A percentile compares a stretch with the other conserved stretches of the same genome.
Conservation (phyloP, 2,888 invertebrate species). For the Drosophila pegasa region DNA sequence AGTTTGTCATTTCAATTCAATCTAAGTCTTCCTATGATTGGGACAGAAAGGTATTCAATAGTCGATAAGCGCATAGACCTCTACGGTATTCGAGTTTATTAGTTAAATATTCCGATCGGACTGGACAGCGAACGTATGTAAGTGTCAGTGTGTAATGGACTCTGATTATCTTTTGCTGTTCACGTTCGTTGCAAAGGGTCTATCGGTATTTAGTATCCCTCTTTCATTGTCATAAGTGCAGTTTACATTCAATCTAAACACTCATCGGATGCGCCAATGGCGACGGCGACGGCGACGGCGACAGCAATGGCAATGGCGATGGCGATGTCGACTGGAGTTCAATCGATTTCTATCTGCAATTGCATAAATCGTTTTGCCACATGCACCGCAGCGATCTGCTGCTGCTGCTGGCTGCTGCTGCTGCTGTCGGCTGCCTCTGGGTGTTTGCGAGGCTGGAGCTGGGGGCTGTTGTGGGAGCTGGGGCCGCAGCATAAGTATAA, state of each 20-base stretch:
- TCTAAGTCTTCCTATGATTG: too few species aligned
- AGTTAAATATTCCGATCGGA: background rate
- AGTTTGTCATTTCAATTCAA: too few species aligned
- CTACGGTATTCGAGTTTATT: background rate
- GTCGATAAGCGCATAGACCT: background rate
- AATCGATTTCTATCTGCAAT: slow-evolving; percentile 82
- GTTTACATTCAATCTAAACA: slow-evolving; percentile 75
- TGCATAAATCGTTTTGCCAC: slow-evolving; percentile 80
- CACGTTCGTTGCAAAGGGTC: slow-evolving; percentile 2
- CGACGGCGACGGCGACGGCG: background rate
- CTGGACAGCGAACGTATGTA: slow-evolving; percentile 1
- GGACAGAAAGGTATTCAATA: too few species aligned
- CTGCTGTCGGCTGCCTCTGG: slow-evolving; percentile 1
- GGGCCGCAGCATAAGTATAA: slow-evolving; percentile 56
- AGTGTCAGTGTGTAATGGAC: slow-evolving; percentile 4
- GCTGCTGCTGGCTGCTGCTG: slow-evolving; percentile 14
- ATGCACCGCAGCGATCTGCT: slow-evolving; percentile 36
- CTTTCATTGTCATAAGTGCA: slow-evolving; percentile 77
- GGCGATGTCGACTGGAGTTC: slow-evolving; percentile 50
- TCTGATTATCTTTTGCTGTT: slow-evolving; percentile 6
- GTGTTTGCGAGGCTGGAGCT: background rate
- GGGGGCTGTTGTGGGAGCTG: slow-evolving; percentile 15
- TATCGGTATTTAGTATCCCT: slow-evolving; percentile 36
- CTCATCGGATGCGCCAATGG: slow-evolving; percentile 48
- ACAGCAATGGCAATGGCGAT: slow-evolving; percentile 3